Evolutionary conservation across 2,113 vertebrate species (phyloP).

Genomic region (Etheostoma cragini): DNA sequence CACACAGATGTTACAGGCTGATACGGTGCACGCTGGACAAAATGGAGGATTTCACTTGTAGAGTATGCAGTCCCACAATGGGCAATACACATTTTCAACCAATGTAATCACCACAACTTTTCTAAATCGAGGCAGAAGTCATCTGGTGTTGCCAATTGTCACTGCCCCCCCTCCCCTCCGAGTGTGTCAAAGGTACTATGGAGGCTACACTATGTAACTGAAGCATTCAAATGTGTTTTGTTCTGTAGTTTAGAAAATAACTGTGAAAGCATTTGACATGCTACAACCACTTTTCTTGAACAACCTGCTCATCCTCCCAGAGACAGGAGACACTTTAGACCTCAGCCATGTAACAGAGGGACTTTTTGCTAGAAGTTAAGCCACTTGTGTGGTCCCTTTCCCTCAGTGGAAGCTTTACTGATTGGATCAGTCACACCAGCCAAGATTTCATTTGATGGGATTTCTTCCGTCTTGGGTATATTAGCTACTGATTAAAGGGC

Average conservation of each 20-base stretch:
- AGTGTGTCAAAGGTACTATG: background rate
- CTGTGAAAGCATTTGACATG: background rate
- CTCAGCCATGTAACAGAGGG: background rate
- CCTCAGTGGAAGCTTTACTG: constrained; percentile 44
- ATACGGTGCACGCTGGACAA: background rate
- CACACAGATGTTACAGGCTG: constrained; percentile 33
- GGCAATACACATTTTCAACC: background rate
- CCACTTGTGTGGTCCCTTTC: constrained; percentile 27
- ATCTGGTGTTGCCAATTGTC: background rate
- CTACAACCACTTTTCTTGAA: background rate
- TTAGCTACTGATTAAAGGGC: constrained; percentile 38
- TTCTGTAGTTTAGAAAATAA: too few species aligned
- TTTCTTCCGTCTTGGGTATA: constrained; percentile 39
- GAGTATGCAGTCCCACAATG: background rate
- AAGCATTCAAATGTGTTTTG: background rate
- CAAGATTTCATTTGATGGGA: constrained; percentile 46
- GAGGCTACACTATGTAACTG: background rate
- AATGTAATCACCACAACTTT: background rate
- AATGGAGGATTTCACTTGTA: background rate
- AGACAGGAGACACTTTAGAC: background rate
- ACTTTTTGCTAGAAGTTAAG: constrained; percentile 18
- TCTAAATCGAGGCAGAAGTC: background rate
- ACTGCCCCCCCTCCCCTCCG: background rate
- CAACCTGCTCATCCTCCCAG: constrained; percentile 10
- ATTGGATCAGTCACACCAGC: constrained; percentile 43